phyloP scores from a whole-genome alignment of 2,888 invertebrate species.

The Ischnura elegans region DNA sequence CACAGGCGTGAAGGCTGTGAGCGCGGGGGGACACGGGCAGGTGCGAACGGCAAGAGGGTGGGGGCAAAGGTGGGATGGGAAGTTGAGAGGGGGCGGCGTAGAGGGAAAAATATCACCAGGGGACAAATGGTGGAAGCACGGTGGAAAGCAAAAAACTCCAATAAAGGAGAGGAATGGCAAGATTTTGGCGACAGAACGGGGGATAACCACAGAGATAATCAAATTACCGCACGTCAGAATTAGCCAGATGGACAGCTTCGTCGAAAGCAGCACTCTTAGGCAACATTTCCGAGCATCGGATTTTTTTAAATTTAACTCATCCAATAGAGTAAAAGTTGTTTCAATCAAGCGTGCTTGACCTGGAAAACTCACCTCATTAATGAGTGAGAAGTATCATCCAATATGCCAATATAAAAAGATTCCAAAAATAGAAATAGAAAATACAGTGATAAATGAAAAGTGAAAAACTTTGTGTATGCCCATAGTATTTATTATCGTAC shows the following conservation, averaged over 20 bases:
- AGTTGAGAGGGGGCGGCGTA: not conserved
- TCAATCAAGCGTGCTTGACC: no score
- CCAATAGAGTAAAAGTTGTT: no score
- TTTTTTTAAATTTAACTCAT: no score
- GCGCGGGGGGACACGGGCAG: not conserved
- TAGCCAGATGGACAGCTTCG: not conserved
- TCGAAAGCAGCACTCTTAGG: no score
- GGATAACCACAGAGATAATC: not conserved
- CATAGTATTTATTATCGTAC: no score
- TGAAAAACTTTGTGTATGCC: no score
- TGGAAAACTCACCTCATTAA: no score
- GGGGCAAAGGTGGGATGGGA: not conserved
- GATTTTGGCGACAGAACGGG: not conserved
- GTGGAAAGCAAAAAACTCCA: not conserved
- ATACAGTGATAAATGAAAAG: no score
- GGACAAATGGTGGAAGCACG: not conserved
- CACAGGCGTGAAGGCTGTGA: slow-evolving; percentile 51
- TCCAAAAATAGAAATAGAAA: no score
- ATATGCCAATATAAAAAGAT: no score
- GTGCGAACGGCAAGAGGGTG: not conserved
- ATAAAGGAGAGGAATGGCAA: not conserved
- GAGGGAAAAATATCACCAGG: not conserved
- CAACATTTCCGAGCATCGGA: no score
- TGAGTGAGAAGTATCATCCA: no score
- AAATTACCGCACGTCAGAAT: not conserved